These are phyloP conservation scores for Phallusia fumigata DNA, from an alignment of 23 tunicate genomes.

Conservation along the genomic window DNA sequence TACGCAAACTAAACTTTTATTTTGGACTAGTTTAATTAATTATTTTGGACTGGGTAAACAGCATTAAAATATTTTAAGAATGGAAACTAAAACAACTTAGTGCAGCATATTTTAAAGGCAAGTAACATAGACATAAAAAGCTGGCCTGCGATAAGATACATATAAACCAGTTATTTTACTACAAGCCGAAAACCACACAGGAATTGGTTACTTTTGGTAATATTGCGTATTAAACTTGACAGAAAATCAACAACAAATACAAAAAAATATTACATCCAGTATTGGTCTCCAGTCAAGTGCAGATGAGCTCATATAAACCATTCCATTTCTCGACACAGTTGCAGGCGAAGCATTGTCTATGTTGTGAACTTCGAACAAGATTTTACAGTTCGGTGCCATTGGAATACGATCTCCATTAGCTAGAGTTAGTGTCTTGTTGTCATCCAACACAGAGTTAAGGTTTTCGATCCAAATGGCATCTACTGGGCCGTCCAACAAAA, in stretches of 20 bases:
- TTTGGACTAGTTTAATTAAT: no score
- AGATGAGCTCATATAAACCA: conserved; percentile 96
- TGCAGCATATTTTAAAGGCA: no score
- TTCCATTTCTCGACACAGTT: conserved; percentile 97
- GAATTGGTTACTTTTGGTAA: neutral
- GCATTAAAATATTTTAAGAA: no score
- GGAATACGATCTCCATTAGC: conserved; percentile 99
- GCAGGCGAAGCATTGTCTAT: conserved; percentile 99
- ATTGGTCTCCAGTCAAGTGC: conserved; percentile 99
- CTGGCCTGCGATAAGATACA: no score
- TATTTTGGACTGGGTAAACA: no score
- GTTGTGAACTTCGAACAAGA: conserved; percentile 96
- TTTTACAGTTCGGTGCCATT: conserved; percentile 97
- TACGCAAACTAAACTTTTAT: no score
- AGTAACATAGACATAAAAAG: no score
- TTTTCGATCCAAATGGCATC: conserved; percentile 99
- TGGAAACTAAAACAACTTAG: no score
- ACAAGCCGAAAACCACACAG: no score
- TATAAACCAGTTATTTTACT: neutral
- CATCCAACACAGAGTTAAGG: conserved; percentile 96
- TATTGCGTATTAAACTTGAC: neutral
- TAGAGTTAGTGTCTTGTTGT: conserved; percentile 96
- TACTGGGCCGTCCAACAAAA: conserved; percentile 95
- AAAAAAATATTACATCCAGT: conserved; percentile 74
- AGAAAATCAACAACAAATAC: no score